These are phyloP conservation scores for Sussaba pulchella DNA, from an alignment of 2,888 invertebrate genomes.

Conservation along the genomic window DNA sequence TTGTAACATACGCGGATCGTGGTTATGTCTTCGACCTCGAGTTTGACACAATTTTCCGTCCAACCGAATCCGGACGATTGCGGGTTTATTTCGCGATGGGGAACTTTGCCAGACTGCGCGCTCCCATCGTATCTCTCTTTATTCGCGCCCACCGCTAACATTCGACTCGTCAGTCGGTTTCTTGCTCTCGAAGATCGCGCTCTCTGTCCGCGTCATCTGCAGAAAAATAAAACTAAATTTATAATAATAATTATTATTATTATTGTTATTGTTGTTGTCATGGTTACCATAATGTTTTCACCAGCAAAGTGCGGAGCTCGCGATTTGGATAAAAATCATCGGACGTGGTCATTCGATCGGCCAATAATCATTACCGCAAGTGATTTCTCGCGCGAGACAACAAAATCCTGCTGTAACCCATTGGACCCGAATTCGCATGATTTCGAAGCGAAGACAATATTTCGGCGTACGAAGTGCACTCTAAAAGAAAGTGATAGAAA, in stretches of 20 bases:
- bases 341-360: background rate
- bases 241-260: too few relatives aligned
- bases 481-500: too few relatives aligned
- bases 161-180: constrained; percentile 2
- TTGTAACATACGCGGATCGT: background rate
- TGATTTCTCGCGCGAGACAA: background rate
- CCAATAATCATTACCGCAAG: too few relatives aligned
- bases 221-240: too few relatives aligned
- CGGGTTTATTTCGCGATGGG: constrained; percentile 32
- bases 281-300: background rate
- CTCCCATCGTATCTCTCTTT: background rate
- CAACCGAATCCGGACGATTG: constrained; percentile 15
- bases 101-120: constrained; percentile 50
- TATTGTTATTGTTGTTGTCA: too few relatives aligned
- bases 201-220: background rate
- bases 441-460: too few relatives aligned
- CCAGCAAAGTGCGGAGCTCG: background rate
- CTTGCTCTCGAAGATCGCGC: background rate
- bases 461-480: too few relatives aligned
- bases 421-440: too few relatives aligned
- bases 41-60: constrained; percentile 47
- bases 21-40: constrained; percentile 10
- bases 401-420: too few relatives aligned
- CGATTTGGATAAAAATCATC: background rate
- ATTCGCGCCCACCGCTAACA: background rate